These are phyloP conservation scores for Tupiocoris notatus DNA, from an alignment of 2,888 invertebrate species.

Conservation along the genomic window DNA sequence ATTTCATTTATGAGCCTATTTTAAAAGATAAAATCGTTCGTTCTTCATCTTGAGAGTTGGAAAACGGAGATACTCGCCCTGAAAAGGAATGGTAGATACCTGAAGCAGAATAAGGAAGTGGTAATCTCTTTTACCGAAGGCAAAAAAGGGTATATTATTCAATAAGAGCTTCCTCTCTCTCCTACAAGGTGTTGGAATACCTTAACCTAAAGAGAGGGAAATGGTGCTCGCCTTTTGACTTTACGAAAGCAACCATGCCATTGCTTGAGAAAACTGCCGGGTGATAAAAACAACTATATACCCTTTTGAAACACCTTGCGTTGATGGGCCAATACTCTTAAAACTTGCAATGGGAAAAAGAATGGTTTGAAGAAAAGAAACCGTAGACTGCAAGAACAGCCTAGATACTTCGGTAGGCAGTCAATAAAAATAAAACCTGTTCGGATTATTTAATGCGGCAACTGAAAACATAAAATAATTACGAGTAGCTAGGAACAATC, in stretches of 20 bases:
- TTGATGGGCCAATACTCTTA: constrained; percentile 30
- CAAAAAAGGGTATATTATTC: constrained; percentile 32
- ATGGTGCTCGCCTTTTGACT: neutral
- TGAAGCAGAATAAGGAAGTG: constrained; percentile 31
- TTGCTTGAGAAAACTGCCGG: neutral
- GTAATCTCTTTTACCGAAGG: constrained; percentile 23
- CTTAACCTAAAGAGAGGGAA: neutral
- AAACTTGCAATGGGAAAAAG: constrained; percentile 29
- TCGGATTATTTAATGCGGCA: no score
- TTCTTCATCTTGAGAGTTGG: neutral
- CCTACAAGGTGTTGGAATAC: neutral
- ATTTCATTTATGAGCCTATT: no score
- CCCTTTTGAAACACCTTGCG: constrained; percentile 9
- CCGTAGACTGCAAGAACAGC: neutral
- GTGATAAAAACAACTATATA: constrained; percentile 5
- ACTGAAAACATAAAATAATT: no score
- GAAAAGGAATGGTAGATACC: neutral
- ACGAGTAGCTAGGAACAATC: no score
- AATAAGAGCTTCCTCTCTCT: constrained; percentile 21
- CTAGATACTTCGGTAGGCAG: no score
- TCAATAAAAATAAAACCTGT: no score
- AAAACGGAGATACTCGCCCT: neutral
- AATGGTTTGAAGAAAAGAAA: constrained; percentile 2
- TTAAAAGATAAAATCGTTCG: no score
- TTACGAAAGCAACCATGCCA: neutral